Evolutionary conservation across 2,888 invertebrate species (phyloP).

Genomic region (Limnephilus lunatus): DNA sequence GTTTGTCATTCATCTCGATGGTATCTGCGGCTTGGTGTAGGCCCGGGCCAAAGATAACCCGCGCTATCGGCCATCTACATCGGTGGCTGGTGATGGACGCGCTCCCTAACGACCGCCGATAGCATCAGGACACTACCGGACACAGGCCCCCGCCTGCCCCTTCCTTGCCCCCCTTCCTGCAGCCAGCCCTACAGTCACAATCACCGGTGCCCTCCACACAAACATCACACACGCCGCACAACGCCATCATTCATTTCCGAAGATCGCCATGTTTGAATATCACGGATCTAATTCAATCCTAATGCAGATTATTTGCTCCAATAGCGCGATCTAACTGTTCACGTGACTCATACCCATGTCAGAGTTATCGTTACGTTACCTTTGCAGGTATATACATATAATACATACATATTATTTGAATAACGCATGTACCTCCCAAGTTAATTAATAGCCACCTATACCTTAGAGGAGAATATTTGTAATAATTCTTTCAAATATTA

Average conservation of each 20-base stretch:
- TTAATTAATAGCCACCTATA: not conserved
- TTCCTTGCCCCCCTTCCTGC: not conserved
- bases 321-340: not conserved
- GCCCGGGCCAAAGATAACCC: slow-evolving; percentile 64
- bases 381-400: not conserved
- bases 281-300: slow-evolving; percentile 32
- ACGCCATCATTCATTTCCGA: not conserved
- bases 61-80: slow-evolving; percentile 60
- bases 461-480: not conserved
- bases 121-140: slow-evolving; percentile 64
- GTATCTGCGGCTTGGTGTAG: slow-evolving; percentile 44
- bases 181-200: not conserved
- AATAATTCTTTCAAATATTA: not conserved
- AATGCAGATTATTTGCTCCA: not conserved
- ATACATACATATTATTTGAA: not conserved
- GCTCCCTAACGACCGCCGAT: slow-evolving; percentile 65
- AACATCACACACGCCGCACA: slow-evolving; percentile 42
- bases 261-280: slow-evolving; percentile 19
- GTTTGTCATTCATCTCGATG: slow-evolving; percentile 44
- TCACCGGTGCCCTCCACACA: not conserved
- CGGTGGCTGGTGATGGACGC: slow-evolving; percentile 64
- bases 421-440: not conserved
- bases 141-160: slow-evolving; percentile 32
- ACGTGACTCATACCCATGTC: not conserved
- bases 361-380: slow-evolving; percentile 2